These are phyloP conservation scores for Liolophura sinensis DNA, from an alignment of 1,140 invertebrate genomes.

Conservation along the genomic window DNA sequence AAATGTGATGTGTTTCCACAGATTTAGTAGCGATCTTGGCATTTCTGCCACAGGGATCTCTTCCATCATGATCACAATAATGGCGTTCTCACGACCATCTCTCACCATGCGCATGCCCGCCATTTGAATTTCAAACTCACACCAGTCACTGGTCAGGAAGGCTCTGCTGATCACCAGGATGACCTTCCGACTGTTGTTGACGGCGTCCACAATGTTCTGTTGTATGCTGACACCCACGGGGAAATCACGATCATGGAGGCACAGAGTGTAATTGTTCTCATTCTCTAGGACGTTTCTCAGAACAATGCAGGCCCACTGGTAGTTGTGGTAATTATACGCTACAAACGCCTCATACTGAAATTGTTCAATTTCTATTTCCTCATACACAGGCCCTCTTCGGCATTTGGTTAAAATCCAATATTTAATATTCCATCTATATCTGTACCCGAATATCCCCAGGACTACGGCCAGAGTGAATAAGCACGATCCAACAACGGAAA, in stretches of 20 bases:
- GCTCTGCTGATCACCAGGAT: conserved; percentile 67
- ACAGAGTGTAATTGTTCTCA: conserved; percentile 16
- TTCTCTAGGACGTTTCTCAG: conserved; percentile 18
- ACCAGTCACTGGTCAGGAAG: conserved; percentile 70
- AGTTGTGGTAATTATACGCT: conserved; percentile 26
- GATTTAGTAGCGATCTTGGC: conserved; percentile 25
- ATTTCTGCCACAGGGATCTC: conserved; percentile 18
- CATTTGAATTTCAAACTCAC: conserved; percentile 68
- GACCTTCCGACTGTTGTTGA: conserved; percentile 66
- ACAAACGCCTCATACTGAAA: conserved; percentile 33
- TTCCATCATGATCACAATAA: conserved; percentile 32
- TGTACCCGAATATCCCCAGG: too few species aligned
- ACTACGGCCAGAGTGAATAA: too few species aligned
- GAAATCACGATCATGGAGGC: conserved; percentile 41
- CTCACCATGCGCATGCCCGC: conserved; percentile 30
- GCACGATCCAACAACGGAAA: too few species aligned
- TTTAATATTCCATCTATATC: too few species aligned
- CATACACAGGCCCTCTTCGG: too few species aligned
- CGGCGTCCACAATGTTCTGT: conserved; percentile 66
- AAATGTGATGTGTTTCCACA: conserved; percentile 25
- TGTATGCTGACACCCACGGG: conserved; percentile 58
- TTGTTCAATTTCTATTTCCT: not conserved
- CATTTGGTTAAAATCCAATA: too few species aligned
- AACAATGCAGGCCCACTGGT: conserved; percentile 19
- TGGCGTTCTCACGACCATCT: conserved; percentile 18